A percentile compares a stretch with the other conserved stretches of the same genome.
These are phyloP conservation scores for Acinonyx jubatus DNA, from an alignment of 2,113 vertebrate genomes.

Conservation along the genomic window DNA sequence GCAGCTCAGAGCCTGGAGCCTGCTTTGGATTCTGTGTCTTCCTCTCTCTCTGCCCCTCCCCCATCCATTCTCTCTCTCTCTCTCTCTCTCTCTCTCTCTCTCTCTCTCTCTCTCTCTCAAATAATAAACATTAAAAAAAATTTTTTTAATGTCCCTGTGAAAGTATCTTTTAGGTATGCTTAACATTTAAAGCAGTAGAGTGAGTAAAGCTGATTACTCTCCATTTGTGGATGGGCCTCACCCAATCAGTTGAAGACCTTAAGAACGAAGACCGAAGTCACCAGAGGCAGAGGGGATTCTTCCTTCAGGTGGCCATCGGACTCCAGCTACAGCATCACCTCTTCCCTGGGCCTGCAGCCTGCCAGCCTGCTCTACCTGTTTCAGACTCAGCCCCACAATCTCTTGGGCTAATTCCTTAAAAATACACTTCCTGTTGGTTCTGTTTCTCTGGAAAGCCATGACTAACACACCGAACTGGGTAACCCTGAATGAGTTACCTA, in stretches of 20 bases:
- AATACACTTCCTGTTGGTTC: background rate
- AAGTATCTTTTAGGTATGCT: background rate
- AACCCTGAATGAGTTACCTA: background rate
- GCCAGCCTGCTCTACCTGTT: background rate
- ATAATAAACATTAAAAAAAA: too few relatives aligned
- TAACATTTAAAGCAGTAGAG: background rate
- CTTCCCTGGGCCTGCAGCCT: background rate
- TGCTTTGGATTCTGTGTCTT: too few relatives aligned
- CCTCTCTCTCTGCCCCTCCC: too few relatives aligned
- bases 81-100: too few relatives aligned
- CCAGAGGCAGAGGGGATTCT: background rate
- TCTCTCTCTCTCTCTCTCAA: too few relatives aligned
- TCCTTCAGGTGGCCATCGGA: background rate
- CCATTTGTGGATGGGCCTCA: background rate
- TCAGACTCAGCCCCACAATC: background rate
- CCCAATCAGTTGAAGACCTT: background rate
- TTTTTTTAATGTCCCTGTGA: background rate
- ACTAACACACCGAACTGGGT: background rate
- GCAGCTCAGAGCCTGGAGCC: too few relatives aligned
- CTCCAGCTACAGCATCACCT: too few relatives aligned
- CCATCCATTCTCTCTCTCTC: too few relatives aligned
- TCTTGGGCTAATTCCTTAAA: background rate
- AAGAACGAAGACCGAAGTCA: background rate
- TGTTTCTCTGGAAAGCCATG: background rate
- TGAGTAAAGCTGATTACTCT: background rate